Evolutionary conservation across 2,888 invertebrate genomes (phyloP).

Genomic region (Agrochola lychnidis): DNA sequence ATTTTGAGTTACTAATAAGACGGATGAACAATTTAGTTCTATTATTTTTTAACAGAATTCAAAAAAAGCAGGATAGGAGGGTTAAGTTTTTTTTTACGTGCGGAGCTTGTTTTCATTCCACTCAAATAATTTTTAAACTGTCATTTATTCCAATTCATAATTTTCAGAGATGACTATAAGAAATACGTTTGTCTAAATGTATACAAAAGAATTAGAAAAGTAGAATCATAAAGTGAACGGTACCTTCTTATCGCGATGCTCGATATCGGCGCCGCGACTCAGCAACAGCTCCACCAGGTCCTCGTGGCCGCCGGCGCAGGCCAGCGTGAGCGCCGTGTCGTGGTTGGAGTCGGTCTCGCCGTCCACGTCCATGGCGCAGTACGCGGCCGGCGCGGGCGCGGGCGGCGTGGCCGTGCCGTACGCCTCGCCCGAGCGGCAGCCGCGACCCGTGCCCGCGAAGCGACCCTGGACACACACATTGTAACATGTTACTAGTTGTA

Average conservation of each 20-base stretch:
- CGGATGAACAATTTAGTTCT: background rate
- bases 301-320: slow-evolving; percentile 99
- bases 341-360: slow-evolving; percentile 99
- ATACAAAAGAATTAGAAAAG: background rate
- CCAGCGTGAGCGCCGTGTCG: slow-evolving; percentile 99
- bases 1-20: background rate
- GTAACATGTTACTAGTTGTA: background rate
- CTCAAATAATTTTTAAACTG: background rate
- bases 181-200: background rate
- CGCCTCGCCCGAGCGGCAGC: slow-evolving; percentile 73
- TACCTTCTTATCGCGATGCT: slow-evolving; percentile 98
- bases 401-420: slow-evolving; percentile 81
- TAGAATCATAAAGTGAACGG: background rate
- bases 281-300: slow-evolving; percentile 98
- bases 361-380: slow-evolving; percentile 97
- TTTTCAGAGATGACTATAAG: background rate
- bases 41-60: background rate
- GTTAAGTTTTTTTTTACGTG: background rate
- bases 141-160: background rate
- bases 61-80: background rate
- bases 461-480: slow-evolving; percentile 72
- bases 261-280: slow-evolving; percentile 98
- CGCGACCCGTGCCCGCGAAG: slow-evolving; percentile 73
- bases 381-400: slow-evolving; percentile 89
- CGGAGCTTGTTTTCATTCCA: background rate